Conservation (phyloP, 2,113 vertebrate genomes). For the Diadophis punctatus region DNA sequence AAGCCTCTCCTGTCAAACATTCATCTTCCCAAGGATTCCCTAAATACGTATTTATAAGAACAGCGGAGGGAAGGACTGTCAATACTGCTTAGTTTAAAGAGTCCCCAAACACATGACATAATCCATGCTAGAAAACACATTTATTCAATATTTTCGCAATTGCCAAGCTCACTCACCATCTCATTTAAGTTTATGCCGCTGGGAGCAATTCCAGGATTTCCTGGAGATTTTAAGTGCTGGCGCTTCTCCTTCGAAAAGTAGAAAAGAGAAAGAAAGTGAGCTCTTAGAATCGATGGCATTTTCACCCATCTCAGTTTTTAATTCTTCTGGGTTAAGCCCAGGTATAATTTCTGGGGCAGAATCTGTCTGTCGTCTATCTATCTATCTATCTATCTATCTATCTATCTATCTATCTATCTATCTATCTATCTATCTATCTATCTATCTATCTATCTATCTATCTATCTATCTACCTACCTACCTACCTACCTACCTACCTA, state of each 20-base stretch:
- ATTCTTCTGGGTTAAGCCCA: neutral
- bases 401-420: too few relatives aligned
- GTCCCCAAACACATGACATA: conserved; percentile 53
- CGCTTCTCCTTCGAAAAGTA: neutral
- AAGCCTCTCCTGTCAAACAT: conserved; percentile 48
- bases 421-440: too few relatives aligned
- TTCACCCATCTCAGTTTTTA: neutral
- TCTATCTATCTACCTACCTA: too few relatives aligned
- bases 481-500: too few relatives aligned
- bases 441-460: too few relatives aligned
- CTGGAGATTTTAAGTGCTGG: conserved; percentile 12
- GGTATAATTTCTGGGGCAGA: neutral
- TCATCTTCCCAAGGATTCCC: conserved; percentile 57
- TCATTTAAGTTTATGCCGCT: neutral
- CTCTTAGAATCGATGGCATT: neutral
- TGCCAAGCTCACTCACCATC: conserved; percentile 7
- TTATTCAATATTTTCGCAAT: conserved; percentile 20
- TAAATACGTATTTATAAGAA: conserved; percentile 57
- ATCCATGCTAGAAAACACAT: conserved; percentile 38
- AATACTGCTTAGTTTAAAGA: conserved; percentile 55
- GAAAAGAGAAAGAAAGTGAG: neutral
- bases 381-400: too few relatives aligned
- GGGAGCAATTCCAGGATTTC: conserved; percentile 13
- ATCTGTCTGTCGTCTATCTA: too few relatives aligned
- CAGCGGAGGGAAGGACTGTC: conserved; percentile 44